These are phyloP conservation scores for Acanthurus tractus DNA, from an alignment of 2,797 vertebrate species.

Conservation along the genomic window DNA sequence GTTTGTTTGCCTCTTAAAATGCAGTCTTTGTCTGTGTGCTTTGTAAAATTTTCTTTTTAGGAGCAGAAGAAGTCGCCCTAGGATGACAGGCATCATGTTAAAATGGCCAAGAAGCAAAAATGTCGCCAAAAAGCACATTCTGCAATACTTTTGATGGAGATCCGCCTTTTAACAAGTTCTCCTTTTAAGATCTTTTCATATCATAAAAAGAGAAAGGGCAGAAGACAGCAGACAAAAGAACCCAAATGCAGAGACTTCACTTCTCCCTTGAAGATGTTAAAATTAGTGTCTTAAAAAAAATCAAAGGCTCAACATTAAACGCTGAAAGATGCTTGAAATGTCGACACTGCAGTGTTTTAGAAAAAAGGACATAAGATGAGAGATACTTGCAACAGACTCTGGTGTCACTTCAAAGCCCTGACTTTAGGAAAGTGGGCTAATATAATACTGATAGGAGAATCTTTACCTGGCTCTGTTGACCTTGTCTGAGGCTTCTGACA, in stretches of 20 bases:
- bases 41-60: slow-evolving; percentile 69
- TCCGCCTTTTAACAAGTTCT: slow-evolving; percentile 78
- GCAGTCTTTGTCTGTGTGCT: slow-evolving; percentile 69
- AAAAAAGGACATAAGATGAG: slow-evolving; percentile 84
- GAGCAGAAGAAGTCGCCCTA: slow-evolving; percentile 60
- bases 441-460: slow-evolving; percentile 79
- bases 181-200: slow-evolving; percentile 77
- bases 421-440: slow-evolving; percentile 85
- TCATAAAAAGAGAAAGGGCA: slow-evolving; percentile 77
- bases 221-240: slow-evolving; percentile 85
- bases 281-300: slow-evolving; percentile 86
- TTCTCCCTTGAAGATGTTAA: slow-evolving; percentile 86
- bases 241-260: slow-evolving; percentile 81
- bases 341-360: slow-evolving; percentile 85
- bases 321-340: slow-evolving; percentile 84
- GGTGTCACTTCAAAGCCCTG: slow-evolving; percentile 87
- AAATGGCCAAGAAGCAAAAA: slow-evolving; percentile 79
- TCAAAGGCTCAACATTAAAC: slow-evolving; percentile 86
- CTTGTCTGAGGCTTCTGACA: slow-evolving; percentile 73
- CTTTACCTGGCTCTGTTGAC: slow-evolving; percentile 79
- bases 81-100: slow-evolving; percentile 78
- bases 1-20: slow-evolving; percentile 80
- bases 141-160: slow-evolving; percentile 79
- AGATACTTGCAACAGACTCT: slow-evolving; percentile 86
- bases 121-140: slow-evolving; percentile 77